Conservation (phyloP, 1,140 invertebrate genomes). For the Leptopilina boulardi region DNA sequence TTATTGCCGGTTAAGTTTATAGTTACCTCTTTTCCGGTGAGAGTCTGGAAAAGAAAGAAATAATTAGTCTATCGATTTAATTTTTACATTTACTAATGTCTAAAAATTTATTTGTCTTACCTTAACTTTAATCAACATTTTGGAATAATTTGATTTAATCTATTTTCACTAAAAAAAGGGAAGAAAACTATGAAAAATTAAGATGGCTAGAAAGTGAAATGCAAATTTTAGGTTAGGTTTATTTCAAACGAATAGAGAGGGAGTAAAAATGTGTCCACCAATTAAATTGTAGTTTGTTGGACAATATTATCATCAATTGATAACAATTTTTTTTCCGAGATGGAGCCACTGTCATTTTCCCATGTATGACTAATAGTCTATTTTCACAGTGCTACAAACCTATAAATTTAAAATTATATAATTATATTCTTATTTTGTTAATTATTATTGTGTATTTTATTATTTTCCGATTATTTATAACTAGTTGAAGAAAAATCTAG, state of each 20-base stretch:
- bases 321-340: too few relatives aligned
- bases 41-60: slow-evolving; percentile 79
- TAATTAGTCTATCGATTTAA: slow-evolving; percentile 44
- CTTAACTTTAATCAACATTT: slow-evolving; percentile 91
- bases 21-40: slow-evolving; percentile 87
- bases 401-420: not conserved
- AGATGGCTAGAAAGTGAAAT: not conserved
- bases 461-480: not conserved
- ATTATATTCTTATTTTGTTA: not conserved
- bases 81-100: not conserved
- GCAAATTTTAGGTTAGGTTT: not conserved
- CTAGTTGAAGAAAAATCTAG: not conserved
- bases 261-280: not conserved
- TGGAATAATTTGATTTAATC: slow-evolving; percentile 53
- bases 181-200: not conserved
- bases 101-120: slow-evolving; percentile 73
- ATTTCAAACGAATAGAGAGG: not conserved
- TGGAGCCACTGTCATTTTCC: not conserved
- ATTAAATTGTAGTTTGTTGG: not conserved
- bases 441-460: not conserved
- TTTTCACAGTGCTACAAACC: not conserved
- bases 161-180: not conserved
- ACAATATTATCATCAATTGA: too few relatives aligned
- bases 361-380: not conserved
- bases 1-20: slow-evolving; percentile 35